These are phyloP conservation scores for Hylaeus volcanicus DNA, from an alignment of 1,140 invertebrate species.

Conservation along the genomic window DNA sequence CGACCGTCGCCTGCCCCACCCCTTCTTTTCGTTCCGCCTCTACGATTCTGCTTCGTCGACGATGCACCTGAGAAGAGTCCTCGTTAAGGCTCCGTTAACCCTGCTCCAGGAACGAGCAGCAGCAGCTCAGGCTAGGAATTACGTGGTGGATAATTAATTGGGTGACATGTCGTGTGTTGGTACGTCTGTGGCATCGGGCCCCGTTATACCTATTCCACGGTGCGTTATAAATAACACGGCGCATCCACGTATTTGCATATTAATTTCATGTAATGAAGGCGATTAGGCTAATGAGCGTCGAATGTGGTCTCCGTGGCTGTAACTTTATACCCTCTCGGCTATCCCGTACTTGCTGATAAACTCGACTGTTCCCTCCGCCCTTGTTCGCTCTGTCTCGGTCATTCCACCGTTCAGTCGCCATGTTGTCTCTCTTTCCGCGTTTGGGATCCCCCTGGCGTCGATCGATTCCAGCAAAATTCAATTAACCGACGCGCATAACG, in stretches of 20 bases:
- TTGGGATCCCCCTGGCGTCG: background rate
- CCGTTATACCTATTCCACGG: constrained; percentile 63
- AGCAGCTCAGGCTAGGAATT: constrained; percentile 49
- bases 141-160: constrained; percentile 72
- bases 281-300: constrained; percentile 73
- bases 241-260: constrained; percentile 74
- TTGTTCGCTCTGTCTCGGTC: background rate
- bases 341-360: constrained; percentile 50
- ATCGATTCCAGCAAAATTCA: constrained; percentile 57
- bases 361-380: background rate
- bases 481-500: constrained; percentile 47
- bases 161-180: constrained; percentile 66
- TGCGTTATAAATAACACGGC: constrained; percentile 70
- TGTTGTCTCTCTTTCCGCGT: background rate
- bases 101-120: constrained; percentile 31
- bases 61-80: constrained; percentile 53
- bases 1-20: background rate
- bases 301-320: constrained; percentile 58
- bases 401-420: background rate
- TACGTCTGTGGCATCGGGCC: constrained; percentile 46
- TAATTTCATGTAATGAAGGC: constrained; percentile 75
- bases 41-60: constrained; percentile 40
- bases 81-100: constrained; percentile 62
- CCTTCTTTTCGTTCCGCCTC: constrained; percentile 32
- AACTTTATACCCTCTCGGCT: constrained; percentile 48